phyloP scores from a whole-genome alignment of 2,113 vertebrate genomes.

The Gymnocephalus cernua region DNA sequence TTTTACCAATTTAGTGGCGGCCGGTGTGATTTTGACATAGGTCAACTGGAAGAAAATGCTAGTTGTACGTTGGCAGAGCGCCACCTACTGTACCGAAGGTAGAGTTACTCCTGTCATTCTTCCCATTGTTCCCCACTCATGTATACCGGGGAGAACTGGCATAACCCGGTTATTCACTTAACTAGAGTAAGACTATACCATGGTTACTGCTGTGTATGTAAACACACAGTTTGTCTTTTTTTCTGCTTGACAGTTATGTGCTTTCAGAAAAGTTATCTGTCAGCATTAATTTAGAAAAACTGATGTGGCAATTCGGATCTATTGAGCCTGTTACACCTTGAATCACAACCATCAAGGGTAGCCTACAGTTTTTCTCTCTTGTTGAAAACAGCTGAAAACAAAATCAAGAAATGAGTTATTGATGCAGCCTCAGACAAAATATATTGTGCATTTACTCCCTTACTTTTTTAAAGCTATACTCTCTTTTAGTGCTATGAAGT shows the following conservation, averaged over 20 bases:
- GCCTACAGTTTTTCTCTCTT: slow-evolving; percentile 42
- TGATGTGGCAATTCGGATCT: slow-evolving; percentile 31
- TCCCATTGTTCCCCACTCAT: no score
- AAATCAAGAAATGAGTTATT: slow-evolving; percentile 50
- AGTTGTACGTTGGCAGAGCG: no score
- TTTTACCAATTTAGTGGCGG: no score
- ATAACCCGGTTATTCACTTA: no score
- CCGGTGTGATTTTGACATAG: no score
- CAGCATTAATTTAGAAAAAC: neutral
- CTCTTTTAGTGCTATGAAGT: slow-evolving; percentile 34
- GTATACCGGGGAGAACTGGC: no score
- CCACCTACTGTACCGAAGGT: no score
- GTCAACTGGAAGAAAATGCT: no score
- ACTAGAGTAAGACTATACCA: no score
- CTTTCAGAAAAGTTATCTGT: neutral
- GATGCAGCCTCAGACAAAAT: slow-evolving; percentile 29
- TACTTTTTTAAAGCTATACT: slow-evolving; percentile 29
- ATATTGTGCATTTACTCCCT: slow-evolving; percentile 46
- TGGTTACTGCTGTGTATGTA: no score
- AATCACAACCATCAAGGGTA: slow-evolving; percentile 17
- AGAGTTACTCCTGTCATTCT: no score
- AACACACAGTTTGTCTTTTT: slow-evolving; percentile 14
- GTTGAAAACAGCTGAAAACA: slow-evolving; percentile 38
- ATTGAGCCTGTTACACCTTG: slow-evolving; percentile 15
- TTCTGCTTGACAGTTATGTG: neutral